Evolutionary conservation across 1,140 invertebrate species (phyloP).

Genomic region (Bombus waltoni): DNA sequence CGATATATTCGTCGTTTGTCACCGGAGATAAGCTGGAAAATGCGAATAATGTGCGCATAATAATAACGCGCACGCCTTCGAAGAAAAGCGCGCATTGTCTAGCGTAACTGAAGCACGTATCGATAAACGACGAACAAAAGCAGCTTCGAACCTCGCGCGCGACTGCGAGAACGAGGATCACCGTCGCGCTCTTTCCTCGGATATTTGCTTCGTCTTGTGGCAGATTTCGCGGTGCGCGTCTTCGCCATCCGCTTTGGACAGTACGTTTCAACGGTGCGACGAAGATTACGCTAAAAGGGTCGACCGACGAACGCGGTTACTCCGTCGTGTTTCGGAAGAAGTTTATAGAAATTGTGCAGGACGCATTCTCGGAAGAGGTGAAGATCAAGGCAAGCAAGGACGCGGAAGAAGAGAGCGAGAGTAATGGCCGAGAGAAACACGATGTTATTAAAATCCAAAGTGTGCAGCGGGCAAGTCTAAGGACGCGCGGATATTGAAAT

Average conservation of each 20-base stretch:
- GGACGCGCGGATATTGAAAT: constrained; percentile 55
- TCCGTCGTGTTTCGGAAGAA: too few species aligned
- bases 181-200: neutral
- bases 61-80: too few species aligned
- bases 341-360: neutral
- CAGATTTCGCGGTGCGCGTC: too few species aligned
- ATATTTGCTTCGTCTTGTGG: neutral
- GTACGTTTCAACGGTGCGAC: neutral
- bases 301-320: neutral
- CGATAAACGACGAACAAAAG: neutral
- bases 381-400: neutral
- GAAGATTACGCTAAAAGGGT: neutral
- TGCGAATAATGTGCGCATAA: too few species aligned
- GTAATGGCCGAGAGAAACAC: constrained; percentile 36
- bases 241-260: neutral
- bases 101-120: neutral
- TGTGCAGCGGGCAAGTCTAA: neutral
- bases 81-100: neutral
- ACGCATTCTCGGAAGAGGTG: neutral
- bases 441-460: constrained; percentile 57
- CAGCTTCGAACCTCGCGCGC: too few species aligned
- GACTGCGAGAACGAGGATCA: too few species aligned
- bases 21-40: neutral
- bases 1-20: neutral
- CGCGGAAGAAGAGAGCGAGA: neutral